phyloP scores from a whole-genome alignment of 1,140 invertebrate species.

The Stegodyphus dumicola region DNA sequence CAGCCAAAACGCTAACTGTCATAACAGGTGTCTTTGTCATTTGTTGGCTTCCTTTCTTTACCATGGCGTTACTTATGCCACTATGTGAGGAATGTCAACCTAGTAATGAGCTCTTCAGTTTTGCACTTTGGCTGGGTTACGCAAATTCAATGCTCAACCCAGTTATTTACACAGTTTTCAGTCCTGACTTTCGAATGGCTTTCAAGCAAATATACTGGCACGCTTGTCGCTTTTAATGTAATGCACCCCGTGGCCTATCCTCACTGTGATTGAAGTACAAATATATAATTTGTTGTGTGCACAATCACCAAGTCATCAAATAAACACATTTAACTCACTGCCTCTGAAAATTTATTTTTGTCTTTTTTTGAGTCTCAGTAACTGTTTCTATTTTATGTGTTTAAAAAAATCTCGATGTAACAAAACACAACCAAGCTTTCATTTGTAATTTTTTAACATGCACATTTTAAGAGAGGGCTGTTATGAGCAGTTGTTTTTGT shows the following conservation, averaged over 20 bases:
- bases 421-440: too few species aligned
- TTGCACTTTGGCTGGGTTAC: constrained; percentile 90
- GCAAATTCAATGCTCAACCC: constrained; percentile 92
- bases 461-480: too few species aligned
- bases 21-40: constrained; percentile 91
- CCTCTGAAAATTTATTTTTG: too few species aligned
- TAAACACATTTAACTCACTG: too few species aligned
- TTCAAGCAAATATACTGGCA: constrained; percentile 61
- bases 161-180: constrained; percentile 83
- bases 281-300: background rate
- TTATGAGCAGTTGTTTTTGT: too few species aligned
- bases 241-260: background rate
- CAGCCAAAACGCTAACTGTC: constrained; percentile 67
- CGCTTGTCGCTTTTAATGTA: constrained; percentile 32
- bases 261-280: constrained; percentile 36
- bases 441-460: too few species aligned
- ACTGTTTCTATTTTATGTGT: too few species aligned
- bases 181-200: constrained; percentile 63
- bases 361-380: too few species aligned
- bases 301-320: background rate
- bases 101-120: constrained; percentile 80
- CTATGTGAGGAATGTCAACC: constrained; percentile 81
- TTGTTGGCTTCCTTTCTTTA: constrained; percentile 95
- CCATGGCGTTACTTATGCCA: constrained; percentile 86
- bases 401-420: too few species aligned